Evolutionary conservation across 2,888 invertebrate species (phyloP), one percentile per base, ranked within the genome.

Genomic region (Platycheirus albimanus): DNA sequence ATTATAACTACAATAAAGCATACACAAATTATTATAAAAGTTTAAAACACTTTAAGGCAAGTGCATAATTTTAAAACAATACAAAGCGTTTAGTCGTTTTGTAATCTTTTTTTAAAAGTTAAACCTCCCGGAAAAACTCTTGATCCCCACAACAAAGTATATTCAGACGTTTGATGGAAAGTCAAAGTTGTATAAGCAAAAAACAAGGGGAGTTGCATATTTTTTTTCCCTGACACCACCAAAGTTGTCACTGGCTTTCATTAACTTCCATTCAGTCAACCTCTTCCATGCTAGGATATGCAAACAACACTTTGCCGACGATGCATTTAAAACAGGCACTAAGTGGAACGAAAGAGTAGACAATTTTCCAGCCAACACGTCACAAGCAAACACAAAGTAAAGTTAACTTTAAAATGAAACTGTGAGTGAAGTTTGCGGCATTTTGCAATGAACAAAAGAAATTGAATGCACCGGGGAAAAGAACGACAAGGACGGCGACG

Each of bases 361-460:
- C 54, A 69, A 54, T 72, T 74, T 74, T 58, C 67, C 69, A 75
- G 52, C 36, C 33, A 76, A 79, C 61, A 74, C 74, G 74, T 79
- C 69, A 63, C 19, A 10, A 72, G 51, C 70, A 58, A 19, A 72
- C 49, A 51, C 54, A 13, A 45, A 56, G 36, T 41, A 69, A 54
- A 56, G 45, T 33, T 58, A 70, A 64, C 61, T 66, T 67, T n/a
- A 56, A 56, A 75, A 52, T 19, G 36, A 74, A 63, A 69, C 24
- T 54, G 47, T 69, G 64, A 70, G 51, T 58, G 64, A 75, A 75
- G 63, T 70, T 58, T 80, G 56, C 54, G 69, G 75, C 51, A 45
- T 70, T 49, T 80, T 30, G 15, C 41, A 49, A 54, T 63, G 24
- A 75, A 64, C 28, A 45, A 74, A 58, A 64, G 41, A 30, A 54